Percentiles rank a stretch among this genome's conserved stretches.
These are phyloP conservation scores for Ptychodera flava DNA, from an alignment of 35 echinoderm and acorn worm species.

Conservation along the genomic window DNA sequence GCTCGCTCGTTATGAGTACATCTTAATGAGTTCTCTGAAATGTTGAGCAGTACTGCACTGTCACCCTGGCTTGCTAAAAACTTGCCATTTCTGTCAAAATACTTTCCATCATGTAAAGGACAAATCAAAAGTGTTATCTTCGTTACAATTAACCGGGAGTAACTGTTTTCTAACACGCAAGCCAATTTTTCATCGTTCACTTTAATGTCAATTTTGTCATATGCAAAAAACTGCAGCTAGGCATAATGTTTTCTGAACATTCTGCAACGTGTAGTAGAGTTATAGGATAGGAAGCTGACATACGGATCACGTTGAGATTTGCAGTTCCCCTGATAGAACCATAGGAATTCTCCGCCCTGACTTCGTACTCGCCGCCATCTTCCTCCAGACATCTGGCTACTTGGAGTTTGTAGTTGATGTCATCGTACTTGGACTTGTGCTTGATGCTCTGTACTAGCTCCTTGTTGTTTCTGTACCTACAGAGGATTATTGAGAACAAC, in stretches of 20 bases:
- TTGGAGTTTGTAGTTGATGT: conserved; percentile 56
- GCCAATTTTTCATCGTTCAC: no score
- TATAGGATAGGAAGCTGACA: no score
- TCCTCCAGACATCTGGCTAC: conserved; percentile 24
- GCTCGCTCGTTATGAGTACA: neutral
- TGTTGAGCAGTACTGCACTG: neutral
- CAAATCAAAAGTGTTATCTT: neutral
- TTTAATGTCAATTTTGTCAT: no score
- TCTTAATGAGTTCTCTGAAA: neutral
- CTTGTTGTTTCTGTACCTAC: conserved; percentile 52
- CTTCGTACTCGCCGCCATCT: conserved; percentile 68
- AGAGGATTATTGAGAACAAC: neutral
- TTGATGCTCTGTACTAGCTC: conserved; percentile 69
- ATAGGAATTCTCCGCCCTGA: conserved; percentile 75
- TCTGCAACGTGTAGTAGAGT: no score
- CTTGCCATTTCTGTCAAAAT: neutral
- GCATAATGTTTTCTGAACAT: no score
- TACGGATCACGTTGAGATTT: conserved; percentile 72
- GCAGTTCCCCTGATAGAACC: conserved; percentile 50
- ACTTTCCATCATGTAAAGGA: neutral
- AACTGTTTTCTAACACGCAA: no score
- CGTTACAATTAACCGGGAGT: no score
- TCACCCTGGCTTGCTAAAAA: neutral
- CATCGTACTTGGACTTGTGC: conserved; percentile 63
- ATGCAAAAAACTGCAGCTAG: no score